Conservation (phyloP, 2,797 vertebrate species). For the Acridotheres tristis region DNA sequence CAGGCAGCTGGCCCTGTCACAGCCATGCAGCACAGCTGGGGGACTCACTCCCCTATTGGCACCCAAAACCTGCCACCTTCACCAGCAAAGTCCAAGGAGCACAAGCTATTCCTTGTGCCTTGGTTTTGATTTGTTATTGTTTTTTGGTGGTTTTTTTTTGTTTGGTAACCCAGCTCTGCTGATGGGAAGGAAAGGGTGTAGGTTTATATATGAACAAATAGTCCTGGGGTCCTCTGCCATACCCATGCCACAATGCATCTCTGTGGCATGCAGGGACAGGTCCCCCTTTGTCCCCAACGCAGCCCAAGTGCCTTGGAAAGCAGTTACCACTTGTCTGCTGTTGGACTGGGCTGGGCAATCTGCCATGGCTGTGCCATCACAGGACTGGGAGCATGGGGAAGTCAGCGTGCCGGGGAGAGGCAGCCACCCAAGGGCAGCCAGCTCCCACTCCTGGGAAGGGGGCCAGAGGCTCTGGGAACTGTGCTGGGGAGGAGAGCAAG, state of each 20-base stretch:
- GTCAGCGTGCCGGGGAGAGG: neutral
- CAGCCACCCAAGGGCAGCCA: neutral
- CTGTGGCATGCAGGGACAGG: accelerated
- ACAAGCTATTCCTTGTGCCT: neutral
- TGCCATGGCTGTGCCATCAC: neutral
- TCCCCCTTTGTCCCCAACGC: neutral
- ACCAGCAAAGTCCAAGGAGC: neutral
- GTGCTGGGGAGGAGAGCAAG: neutral
- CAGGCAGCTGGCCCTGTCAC: neutral
- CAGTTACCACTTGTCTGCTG: accelerated
- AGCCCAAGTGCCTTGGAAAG: neutral
- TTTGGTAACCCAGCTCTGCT: neutral
- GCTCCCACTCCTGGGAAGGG: neutral
- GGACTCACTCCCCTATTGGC: neutral
- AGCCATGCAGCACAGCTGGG: neutral
- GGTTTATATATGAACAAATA: neutral
- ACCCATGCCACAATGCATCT: neutral
- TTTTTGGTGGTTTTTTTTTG: neutral
- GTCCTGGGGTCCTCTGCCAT: neutral
- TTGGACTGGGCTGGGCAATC: neutral
- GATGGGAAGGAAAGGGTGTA: neutral
- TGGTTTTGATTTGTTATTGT: neutral
- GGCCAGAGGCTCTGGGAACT: neutral
- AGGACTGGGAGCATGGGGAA: neutral
- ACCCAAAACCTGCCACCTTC: neutral